Evolutionary conservation across 2,113 vertebrate genomes (phyloP).

Genomic region (Nothoprocta perdicaria): DNA sequence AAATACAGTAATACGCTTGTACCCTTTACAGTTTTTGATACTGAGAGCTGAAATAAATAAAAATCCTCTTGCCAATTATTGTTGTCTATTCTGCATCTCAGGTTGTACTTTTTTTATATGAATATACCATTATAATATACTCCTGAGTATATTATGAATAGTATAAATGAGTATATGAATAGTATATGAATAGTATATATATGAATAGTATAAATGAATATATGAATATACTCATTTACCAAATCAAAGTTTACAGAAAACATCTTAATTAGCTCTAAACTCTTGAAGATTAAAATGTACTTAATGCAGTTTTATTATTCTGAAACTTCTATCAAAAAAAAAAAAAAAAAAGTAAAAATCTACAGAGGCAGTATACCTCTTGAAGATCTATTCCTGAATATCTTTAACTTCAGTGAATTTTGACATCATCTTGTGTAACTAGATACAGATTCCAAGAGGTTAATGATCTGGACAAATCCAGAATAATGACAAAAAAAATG

Average conservation of each 20-base stretch:
- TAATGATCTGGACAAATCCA: neutral
- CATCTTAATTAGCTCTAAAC: neutral
- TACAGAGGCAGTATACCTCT: neutral
- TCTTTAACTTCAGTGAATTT: neutral
- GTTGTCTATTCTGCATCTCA: neutral
- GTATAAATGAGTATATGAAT: no score
- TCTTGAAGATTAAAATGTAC: neutral
- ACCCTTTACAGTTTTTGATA: neutral
- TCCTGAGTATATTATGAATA: no score
- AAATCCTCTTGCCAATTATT: neutral
- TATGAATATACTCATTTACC: neutral
- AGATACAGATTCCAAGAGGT: neutral
- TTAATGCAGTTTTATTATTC: neutral
- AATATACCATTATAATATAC: no score
- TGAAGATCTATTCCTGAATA: neutral
- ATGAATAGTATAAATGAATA: no score
- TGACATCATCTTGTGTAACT: neutral
- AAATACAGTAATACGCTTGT: neutral
- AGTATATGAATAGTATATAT: no score
- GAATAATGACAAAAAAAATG: neutral
- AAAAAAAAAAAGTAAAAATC: fast-evolving
- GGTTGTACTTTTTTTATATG: neutral
- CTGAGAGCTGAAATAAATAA: neutral
- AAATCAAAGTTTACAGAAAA: neutral
- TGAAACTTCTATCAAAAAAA: neutral